Evolutionary conservation across 2,888 invertebrate genomes (phyloP).

Genomic region (Portevinia maculata): DNA sequence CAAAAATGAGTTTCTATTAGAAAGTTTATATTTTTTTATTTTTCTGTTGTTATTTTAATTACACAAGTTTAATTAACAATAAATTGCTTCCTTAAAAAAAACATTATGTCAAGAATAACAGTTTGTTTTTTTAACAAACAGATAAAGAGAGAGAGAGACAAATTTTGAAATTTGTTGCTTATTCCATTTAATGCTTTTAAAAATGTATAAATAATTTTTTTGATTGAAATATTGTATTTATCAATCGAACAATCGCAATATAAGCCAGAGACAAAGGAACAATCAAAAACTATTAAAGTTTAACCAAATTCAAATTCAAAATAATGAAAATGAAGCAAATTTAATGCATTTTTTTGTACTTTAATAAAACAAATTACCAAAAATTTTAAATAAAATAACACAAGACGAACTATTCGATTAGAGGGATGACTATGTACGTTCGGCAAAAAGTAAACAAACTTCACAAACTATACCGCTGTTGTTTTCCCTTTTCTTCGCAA

Average conservation of each 20-base stretch:
- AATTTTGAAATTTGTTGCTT: constrained; percentile 65
- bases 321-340: constrained; percentile 20
- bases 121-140: constrained; percentile 14
- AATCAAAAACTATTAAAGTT: constrained; percentile 48
- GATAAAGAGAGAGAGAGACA: constrained; percentile 6
- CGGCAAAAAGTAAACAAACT: too few relatives aligned
- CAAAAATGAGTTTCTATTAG: constrained; percentile 36
- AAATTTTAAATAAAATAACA: constrained; percentile 44
- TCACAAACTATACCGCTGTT: too few relatives aligned
- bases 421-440: too few relatives aligned
- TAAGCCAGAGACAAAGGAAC: constrained; percentile 18
- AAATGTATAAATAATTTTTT: constrained; percentile 30
- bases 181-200: constrained; percentile 73
- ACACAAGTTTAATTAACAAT: constrained; percentile 65
- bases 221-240: constrained; percentile 28
- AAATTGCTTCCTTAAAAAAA: constrained; percentile 62
- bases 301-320: constrained; percentile 55
- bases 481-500: too few relatives aligned
- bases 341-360: constrained; percentile 52
- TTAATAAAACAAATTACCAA: constrained; percentile 59
- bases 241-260: constrained; percentile 44
- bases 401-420: constrained; percentile 48
- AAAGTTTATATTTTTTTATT: constrained; percentile 43
- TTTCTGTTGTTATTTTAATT: constrained; percentile 59
- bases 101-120: constrained; percentile 3